Conservation (phyloP, 2,113 vertebrate species). For the Pomatorhinus ruficollis region DNA sequence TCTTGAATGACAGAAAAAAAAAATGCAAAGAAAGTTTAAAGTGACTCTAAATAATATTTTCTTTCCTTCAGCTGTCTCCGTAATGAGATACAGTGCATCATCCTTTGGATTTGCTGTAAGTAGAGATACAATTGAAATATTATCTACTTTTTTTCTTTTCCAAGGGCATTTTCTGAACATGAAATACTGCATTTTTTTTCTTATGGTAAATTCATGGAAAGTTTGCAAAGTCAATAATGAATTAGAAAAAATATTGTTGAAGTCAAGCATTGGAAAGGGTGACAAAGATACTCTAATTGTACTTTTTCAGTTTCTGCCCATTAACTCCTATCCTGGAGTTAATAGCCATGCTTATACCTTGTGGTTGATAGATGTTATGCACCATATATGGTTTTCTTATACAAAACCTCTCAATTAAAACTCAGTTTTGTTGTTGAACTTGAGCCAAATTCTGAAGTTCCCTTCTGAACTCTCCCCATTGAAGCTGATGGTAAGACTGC, state of each 20-base stretch:
- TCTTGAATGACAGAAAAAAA: background rate
- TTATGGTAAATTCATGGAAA: background rate
- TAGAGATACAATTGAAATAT: slow-evolving; percentile 53
- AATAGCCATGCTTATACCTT: background rate
- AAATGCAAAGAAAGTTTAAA: background rate
- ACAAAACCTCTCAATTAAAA: background rate
- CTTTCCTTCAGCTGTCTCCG: slow-evolving; percentile 90
- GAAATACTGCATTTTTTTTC: background rate
- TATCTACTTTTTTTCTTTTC: background rate
- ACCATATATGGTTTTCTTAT: background rate
- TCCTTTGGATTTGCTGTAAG: slow-evolving; percentile 99
- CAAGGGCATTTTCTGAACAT: background rate
- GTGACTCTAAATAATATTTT: slow-evolving; percentile 73
- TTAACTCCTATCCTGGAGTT: background rate
- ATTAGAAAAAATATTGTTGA: background rate
- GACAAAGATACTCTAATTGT: background rate
- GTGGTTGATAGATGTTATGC: background rate
- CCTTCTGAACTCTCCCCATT: background rate
- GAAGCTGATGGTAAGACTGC: background rate
- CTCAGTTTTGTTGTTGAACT: background rate
- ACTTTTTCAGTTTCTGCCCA: background rate
- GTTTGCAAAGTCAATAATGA: background rate
- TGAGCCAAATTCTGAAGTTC: background rate
- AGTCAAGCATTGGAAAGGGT: background rate
- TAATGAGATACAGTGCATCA: slow-evolving; percentile 97